Evolutionary conservation across 2,113 vertebrate species (phyloP).

Genomic region (Anseranas semipalmata): DNA sequence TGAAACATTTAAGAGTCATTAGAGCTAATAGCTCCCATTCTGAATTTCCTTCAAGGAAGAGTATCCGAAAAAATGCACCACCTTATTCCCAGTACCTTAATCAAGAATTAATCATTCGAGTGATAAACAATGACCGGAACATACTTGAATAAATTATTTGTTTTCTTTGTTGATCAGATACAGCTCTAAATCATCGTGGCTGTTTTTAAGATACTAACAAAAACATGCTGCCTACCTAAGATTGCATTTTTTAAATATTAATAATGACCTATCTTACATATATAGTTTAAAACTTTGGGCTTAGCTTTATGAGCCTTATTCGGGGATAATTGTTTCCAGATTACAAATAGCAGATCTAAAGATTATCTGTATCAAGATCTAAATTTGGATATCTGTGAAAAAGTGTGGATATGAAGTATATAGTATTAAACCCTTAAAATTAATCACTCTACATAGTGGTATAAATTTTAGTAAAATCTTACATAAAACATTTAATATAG

Average conservation of each 20-base stretch:
- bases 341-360: neutral
- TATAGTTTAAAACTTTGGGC: neutral
- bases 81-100: constrained; percentile 44
- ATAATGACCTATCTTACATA: neutral
- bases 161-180: constrained; percentile 29
- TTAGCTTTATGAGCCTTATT: neutral
- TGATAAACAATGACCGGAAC: constrained; percentile 28
- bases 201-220: constrained; percentile 1
- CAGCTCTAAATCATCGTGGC: neutral
- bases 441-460: neutral
- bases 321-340: neutral
- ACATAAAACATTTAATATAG: too few relatives aligned
- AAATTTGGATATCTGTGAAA: neutral
- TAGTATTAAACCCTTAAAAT: neutral
- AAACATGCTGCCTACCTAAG: neutral
- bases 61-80: constrained; percentile 23
- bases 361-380: neutral
- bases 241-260: neutral
- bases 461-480: neutral
- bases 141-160: constrained; percentile 22
- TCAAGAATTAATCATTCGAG: constrained; percentile 52
- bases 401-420: neutral
- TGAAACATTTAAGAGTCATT: constrained; percentile 62
- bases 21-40: constrained; percentile 49
- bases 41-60: constrained; percentile 44